Conservation (phyloP, 2,888 invertebrate species). For the Habrosyne pyritoides region DNA sequence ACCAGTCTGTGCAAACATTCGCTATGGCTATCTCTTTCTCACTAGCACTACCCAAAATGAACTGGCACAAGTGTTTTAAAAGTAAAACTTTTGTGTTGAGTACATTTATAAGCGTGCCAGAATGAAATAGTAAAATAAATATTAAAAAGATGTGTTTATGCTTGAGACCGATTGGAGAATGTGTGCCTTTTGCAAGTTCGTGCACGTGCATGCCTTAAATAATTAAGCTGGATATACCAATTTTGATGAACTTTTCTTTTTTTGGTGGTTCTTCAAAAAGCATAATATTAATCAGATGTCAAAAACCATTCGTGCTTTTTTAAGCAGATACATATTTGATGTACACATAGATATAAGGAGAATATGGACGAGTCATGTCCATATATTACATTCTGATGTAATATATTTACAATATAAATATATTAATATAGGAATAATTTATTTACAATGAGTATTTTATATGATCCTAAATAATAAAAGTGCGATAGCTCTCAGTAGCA, state of each 20-base stretch:
- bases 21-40: conserved; percentile 52
- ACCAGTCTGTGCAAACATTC: conserved; percentile 72
- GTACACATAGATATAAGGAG: too few relatives aligned
- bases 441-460: background rate
- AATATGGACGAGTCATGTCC: too few relatives aligned
- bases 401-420: too few relatives aligned
- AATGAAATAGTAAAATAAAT: conserved; percentile 11
- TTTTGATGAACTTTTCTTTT: background rate
- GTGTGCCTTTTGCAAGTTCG: conserved; percentile 19
- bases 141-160: conserved; percentile 18
- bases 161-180: conserved; percentile 8
- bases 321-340: too few relatives aligned
- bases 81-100: conserved; percentile 10
- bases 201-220: conserved; percentile 12
- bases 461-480: background rate
- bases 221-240: background rate
- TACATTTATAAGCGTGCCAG: conserved; percentile 13
- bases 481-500: background rate
- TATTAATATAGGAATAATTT: too few relatives aligned
- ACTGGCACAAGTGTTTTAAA: conserved; percentile 22
- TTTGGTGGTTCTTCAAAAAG: background rate
- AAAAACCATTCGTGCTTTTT: too few relatives aligned
- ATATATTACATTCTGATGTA: too few relatives aligned
- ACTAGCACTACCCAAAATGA: conserved; percentile 41
- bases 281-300: background rate